Evolutionary conservation across 1,140 invertebrate genomes (phyloP).

Genomic region (Lepidurus arcticus): DNA sequence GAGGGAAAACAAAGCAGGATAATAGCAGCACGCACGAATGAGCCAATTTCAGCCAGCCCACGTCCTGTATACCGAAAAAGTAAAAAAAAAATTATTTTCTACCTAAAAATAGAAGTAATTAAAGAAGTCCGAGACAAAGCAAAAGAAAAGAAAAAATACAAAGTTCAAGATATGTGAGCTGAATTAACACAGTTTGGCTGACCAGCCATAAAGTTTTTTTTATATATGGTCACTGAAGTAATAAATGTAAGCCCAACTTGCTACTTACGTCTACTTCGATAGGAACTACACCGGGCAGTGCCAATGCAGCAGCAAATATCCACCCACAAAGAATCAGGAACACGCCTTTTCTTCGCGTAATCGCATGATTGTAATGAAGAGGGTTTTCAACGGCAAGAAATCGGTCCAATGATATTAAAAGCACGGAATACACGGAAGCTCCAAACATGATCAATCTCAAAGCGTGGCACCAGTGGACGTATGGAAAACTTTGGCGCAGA

Average conservation of each 20-base stretch:
- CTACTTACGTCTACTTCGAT: background rate
- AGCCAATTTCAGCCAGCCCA: conserved; percentile 25
- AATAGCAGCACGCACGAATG: conserved; percentile 26
- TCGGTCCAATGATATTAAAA: conserved; percentile 52
- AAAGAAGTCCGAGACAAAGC: background rate
- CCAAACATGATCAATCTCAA: conserved; percentile 47
- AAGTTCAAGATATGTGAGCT: too few relatives aligned
- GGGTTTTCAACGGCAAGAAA: conserved; percentile 52
- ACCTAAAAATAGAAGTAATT: background rate
- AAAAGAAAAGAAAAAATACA: too few relatives aligned
- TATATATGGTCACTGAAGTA: too few relatives aligned
- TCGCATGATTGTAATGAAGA: conserved; percentile 50
- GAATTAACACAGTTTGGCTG: too few relatives aligned
- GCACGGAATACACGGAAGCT: conserved; percentile 50
- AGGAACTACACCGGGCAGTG: conserved; percentile 35
- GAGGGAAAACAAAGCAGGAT: conserved; percentile 49
- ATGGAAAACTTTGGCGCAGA: conserved; percentile 21
- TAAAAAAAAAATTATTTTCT: background rate
- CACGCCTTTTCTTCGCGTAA: conserved; percentile 47
- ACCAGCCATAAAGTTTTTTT: too few relatives aligned
- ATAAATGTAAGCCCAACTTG: background rate
- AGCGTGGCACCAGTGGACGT: conserved; percentile 41
- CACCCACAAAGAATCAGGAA: conserved; percentile 45
- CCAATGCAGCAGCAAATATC: conserved; percentile 44
- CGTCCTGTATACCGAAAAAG: background rate